phyloP scores from a whole-genome alignment of 1,140 invertebrate genomes.

The Papilio polyxenes region DNA sequence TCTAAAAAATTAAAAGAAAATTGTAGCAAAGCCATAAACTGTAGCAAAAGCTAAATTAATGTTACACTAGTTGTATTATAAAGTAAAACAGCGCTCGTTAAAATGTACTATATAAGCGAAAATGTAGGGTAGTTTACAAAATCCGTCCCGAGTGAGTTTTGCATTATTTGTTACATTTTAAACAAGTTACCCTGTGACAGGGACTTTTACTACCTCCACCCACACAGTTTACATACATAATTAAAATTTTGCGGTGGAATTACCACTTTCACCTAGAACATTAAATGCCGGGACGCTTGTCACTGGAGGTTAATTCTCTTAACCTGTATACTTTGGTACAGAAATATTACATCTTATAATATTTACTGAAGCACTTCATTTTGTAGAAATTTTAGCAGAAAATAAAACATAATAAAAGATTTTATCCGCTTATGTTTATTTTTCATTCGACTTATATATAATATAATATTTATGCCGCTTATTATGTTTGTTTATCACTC shows the following conservation, averaged over 20 bases:
- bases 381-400: neutral
- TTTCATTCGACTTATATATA: neutral
- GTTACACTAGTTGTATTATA: neutral
- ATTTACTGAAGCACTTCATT: neutral
- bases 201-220: conserved; percentile 21
- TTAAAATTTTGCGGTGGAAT: conserved; percentile 26
- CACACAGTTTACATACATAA: conserved; percentile 26
- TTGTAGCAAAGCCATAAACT: neutral
- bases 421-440: neutral
- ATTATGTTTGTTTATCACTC: neutral
- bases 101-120: conserved; percentile 23
- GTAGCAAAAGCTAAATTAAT: neutral
- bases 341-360: neutral
- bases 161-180: conserved; percentile 29
- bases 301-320: conserved; percentile 15
- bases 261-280: conserved; percentile 19
- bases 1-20: neutral
- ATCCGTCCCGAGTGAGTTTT: conserved; percentile 26
- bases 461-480: neutral
- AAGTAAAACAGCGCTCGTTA: conserved; percentile 19
- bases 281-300: conserved; percentile 14
- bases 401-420: neutral
- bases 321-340: conserved; percentile 18
- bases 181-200: conserved; percentile 26
- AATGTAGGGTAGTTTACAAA: conserved; percentile 24